Conservation (phyloP, 1,140 invertebrate genomes). For the Protaetia brevitarsis region DNA sequence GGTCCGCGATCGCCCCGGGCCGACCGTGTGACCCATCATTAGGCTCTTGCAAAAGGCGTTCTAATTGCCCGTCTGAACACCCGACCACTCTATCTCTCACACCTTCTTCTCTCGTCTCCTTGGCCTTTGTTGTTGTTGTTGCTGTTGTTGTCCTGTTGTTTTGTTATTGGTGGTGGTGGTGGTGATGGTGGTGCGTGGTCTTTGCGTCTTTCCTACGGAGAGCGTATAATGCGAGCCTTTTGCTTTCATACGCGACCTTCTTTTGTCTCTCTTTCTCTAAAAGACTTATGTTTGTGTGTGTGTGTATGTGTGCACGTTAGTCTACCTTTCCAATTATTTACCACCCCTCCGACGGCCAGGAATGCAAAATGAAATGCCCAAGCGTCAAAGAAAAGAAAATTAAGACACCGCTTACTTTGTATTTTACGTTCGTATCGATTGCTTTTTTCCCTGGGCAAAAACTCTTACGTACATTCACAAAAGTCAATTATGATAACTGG, state of each 20-base stretch:
- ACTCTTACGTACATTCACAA: too few species aligned
- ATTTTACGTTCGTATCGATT: neutral
- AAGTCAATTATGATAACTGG: too few species aligned
- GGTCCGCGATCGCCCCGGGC: conserved; percentile 38
- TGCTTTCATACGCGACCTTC: neutral
- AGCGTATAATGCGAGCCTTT: conserved; percentile 17
- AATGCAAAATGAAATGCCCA: neutral
- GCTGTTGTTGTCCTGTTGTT: too few species aligned
- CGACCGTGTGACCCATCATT: conserved; percentile 42
- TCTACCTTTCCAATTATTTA: too few species aligned
- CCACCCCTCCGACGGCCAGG: neutral
- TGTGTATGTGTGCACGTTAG: too few species aligned
- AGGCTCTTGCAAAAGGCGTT: conserved; percentile 44
- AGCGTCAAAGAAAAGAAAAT: neutral
- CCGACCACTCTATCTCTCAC: conserved; percentile 41
- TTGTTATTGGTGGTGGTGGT: too few species aligned
- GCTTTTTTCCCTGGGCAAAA: too few species aligned
- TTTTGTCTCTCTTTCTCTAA: neutral
- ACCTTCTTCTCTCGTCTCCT: conserved; percentile 23
- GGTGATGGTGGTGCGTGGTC: too few species aligned
- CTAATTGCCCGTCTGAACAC: conserved; percentile 42
- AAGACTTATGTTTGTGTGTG: too few species aligned
- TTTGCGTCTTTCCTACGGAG: neutral
- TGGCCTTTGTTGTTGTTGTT: conserved; percentile 2
- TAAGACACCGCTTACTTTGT: neutral